A percentile compares a stretch with the other conserved stretches of the same genome.
phyloP scores from a whole-genome alignment of 2,888 invertebrate species.

The Clusia tigrina region DNA sequence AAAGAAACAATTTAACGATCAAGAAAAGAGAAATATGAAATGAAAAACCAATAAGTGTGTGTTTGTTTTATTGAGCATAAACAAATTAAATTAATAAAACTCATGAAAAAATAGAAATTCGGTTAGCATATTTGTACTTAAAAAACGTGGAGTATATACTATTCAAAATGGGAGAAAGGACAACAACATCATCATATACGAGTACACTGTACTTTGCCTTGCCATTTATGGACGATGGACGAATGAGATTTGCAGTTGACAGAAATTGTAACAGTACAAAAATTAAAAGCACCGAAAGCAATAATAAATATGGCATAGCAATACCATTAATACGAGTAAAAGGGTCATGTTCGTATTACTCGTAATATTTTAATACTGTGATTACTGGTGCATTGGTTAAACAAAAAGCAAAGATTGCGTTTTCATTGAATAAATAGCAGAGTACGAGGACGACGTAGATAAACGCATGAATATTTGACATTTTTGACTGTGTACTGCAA shows the following conservation, averaged over 20 bases:
- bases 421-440: no score
- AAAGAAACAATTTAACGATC: background rate
- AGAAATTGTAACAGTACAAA: no score
- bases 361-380: no score
- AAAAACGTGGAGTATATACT: background rate
- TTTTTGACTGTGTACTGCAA: background rate
- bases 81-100: background rate
- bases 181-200: background rate
- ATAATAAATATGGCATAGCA: no score
- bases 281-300: no score
- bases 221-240: no score
- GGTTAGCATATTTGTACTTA: background rate
- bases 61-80: background rate
- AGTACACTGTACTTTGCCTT: no score
- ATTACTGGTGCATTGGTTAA: no score
- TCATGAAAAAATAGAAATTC: background rate
- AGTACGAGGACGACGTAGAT: constrained; percentile 10
- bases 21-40: constrained; percentile 13
- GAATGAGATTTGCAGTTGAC: no score
- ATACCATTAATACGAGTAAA: no score
- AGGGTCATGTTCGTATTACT: no score
- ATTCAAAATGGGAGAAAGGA: background rate
- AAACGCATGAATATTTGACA: constrained; percentile 12
- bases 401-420: no score
- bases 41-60: background rate